Percentiles rank a stretch among this genome's conserved stretches.
Evolutionary conservation across 2,113 vertebrate species (phyloP).

Genomic region (Paramormyrops kingsleyae): DNA sequence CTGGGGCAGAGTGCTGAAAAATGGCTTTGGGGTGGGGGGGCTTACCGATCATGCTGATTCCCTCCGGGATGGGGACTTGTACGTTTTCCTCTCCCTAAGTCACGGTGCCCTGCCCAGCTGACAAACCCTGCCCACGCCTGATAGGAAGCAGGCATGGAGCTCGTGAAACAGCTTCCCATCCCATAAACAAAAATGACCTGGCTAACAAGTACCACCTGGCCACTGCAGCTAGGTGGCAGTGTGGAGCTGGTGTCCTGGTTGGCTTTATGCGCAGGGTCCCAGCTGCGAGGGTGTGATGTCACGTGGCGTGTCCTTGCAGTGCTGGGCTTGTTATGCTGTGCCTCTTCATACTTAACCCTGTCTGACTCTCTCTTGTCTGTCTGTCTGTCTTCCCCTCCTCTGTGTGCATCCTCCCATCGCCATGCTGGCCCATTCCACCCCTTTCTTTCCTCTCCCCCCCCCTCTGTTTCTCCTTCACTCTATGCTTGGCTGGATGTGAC

Average conservation of each 20-base stretch:
- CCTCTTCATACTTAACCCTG: not conserved
- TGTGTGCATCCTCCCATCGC: slow-evolving; percentile 17
- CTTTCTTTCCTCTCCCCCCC: not conserved
- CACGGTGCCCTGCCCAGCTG: not conserved
- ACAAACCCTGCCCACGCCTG: not conserved
- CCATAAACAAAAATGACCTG: not conserved
- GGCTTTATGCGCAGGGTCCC: not conserved
- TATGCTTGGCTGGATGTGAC: slow-evolving; percentile 43
- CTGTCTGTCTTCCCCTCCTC: slow-evolving; percentile 16
- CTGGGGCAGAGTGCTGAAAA: not conserved
- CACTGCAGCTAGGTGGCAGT: not conserved
- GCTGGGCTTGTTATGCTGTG: not conserved
- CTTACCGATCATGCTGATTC: not conserved
- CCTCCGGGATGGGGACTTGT: not conserved
- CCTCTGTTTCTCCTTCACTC: slow-evolving; percentile 13
- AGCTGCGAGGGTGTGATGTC: not conserved
- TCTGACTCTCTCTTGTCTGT: slow-evolving; percentile 23
- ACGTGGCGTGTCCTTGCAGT: not conserved
- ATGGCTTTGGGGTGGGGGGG: not conserved
- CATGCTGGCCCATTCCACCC: slow-evolving; percentile 31
- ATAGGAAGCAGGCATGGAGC: not conserved
- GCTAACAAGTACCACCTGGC: not conserved
- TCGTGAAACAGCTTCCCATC: not conserved
- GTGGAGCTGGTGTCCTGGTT: not conserved
- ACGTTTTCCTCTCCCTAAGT: not conserved